phyloP scores from a whole-genome alignment of 2,888 invertebrate genomes.

The Eupithecia vulgata region DNA sequence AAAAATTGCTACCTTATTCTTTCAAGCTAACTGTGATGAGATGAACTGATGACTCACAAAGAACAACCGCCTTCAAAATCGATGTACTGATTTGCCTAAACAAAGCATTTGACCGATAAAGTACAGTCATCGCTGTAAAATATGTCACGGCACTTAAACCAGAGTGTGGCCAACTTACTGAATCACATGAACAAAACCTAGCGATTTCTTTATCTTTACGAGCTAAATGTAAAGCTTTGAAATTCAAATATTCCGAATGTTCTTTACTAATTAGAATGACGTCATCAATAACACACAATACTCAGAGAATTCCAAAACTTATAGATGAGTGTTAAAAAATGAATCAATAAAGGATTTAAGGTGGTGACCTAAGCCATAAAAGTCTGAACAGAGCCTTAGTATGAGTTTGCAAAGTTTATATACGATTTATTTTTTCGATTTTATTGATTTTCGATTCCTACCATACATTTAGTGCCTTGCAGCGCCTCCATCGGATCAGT shows the following conservation, averaged over 20 bases:
- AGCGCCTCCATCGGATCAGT: background rate
- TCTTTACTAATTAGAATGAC: conserved; percentile 42
- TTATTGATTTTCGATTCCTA: background rate
- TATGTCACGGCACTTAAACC: conserved; percentile 39
- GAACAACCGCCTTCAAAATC: conserved; percentile 14
- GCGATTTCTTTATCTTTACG: conserved; percentile 77
- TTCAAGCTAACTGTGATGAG: background rate
- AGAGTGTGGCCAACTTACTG: conserved; percentile 37
- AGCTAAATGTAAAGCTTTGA: conserved; percentile 58
- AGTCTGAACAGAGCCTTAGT: background rate
- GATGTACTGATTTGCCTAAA: conserved; percentile 14
- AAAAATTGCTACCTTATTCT: background rate
- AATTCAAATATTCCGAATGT: conserved; percentile 49
- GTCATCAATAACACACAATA: conserved; percentile 14
- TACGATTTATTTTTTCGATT: too few relatives aligned
- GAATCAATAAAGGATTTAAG: background rate
- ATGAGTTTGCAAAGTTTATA: background rate
- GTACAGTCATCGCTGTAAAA: conserved; percentile 44
- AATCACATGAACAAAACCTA: conserved; percentile 44
- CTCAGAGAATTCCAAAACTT: background rate
- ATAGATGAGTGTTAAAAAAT: conserved; percentile 16
- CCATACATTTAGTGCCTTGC: background rate
- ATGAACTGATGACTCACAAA: conserved; percentile 9
- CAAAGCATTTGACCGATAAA: conserved; percentile 39
- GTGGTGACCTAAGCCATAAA: background rate